Percentiles rank a stretch among this genome's conserved stretches.
Conservation (phyloP, 1,140 invertebrate species). For the Drosophila prosaltans region DNA sequence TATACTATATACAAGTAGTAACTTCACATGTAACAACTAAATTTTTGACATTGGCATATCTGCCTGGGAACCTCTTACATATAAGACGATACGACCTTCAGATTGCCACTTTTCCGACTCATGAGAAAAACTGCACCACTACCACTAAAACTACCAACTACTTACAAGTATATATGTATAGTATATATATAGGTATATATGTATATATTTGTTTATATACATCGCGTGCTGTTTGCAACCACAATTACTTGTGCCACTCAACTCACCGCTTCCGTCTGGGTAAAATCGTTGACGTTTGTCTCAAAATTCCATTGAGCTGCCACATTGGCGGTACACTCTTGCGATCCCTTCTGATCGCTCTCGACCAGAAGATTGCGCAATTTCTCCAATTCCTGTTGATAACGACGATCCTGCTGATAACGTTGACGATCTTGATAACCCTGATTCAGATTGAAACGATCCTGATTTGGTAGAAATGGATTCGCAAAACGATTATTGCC, state of each 20-base stretch:
- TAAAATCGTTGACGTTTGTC: slow-evolving; percentile 92
- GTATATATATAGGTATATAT: neutral
- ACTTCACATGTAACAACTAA: slow-evolving; percentile 30
- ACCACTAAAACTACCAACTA: slow-evolving; percentile 2
- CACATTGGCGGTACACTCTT: slow-evolving; percentile 92
- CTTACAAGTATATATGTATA: neutral
- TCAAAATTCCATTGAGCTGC: slow-evolving; percentile 94
- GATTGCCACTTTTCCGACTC: slow-evolving; percentile 42
- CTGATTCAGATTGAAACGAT: slow-evolving; percentile 77
- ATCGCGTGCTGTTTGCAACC: slow-evolving; percentile 59
- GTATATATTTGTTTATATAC: neutral
- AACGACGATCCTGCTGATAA: slow-evolving; percentile 76
- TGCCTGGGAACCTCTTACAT: slow-evolving; percentile 59
- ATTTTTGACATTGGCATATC: slow-evolving; percentile 75
- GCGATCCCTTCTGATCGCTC: slow-evolving; percentile 88
- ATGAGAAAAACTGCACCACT: slow-evolving; percentile 51
- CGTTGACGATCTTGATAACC: slow-evolving; percentile 66
- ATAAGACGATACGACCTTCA: slow-evolving; percentile 57
- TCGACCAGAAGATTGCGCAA: slow-evolving; percentile 85
- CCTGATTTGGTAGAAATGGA: slow-evolving; percentile 70
- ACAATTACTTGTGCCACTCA: slow-evolving; percentile 62
- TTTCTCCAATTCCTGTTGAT: slow-evolving; percentile 76
- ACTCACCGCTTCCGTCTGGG: slow-evolving; percentile 92
- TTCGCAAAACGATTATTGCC: slow-evolving; percentile 69
- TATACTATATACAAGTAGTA: too few relatives aligned